Evolutionary conservation across 2,113 vertebrate genomes (phyloP).

Genomic region (Saimiri boliviensis): DNA sequence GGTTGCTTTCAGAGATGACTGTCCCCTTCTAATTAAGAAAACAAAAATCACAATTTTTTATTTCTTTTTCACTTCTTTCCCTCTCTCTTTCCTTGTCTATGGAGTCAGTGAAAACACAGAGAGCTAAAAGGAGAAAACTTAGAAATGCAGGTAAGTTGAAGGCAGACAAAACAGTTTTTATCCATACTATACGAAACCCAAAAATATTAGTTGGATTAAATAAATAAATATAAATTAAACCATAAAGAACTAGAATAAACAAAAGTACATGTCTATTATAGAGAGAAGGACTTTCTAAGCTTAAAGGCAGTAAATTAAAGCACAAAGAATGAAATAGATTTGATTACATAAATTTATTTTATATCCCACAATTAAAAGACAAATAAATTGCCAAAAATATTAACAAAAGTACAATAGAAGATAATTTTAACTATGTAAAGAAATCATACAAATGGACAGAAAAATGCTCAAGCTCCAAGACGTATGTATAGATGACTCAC

Average conservation of each 20-base stretch:
- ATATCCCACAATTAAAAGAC: not conserved
- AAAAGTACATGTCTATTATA: not conserved
- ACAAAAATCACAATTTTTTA: not conserved
- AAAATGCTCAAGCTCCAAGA: not conserved
- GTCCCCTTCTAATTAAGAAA: not conserved
- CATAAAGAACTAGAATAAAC: conserved; percentile 10
- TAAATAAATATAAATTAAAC: not conserved
- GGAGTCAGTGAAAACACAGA: not conserved
- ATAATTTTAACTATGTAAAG: not conserved
- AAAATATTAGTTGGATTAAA: not conserved
- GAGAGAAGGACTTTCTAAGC: not conserved
- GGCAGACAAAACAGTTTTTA: not conserved
- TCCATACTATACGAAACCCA: not conserved
- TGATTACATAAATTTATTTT: not conserved
- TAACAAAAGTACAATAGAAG: conserved; percentile 21
- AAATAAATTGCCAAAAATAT: not conserved
- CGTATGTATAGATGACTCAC: not conserved
- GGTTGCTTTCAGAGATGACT: not conserved
- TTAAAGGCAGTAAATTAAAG: conserved; percentile 17
- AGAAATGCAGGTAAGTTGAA: not conserved
- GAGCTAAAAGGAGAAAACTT: not conserved
- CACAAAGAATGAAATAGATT: not conserved
- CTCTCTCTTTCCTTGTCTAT: not conserved
- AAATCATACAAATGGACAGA: not conserved
- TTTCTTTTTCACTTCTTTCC: not conserved